These are phyloP conservation scores for Steromphala cineraria DNA, from an alignment of 2,888 invertebrate species.

Conservation along the genomic window DNA sequence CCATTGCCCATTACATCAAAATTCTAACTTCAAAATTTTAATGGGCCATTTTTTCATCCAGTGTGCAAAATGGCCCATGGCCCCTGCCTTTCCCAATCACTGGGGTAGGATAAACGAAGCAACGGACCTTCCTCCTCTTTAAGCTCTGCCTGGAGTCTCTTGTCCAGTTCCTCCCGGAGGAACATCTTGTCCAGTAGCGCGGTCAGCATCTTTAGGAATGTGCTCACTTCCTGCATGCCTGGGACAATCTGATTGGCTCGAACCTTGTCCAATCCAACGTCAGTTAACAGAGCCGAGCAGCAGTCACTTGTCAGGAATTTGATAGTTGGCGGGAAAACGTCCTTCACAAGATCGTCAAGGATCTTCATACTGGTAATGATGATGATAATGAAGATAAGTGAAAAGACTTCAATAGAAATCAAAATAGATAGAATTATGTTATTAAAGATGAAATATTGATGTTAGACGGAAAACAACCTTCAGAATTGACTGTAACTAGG, in stretches of 20 bases:
- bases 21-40: too few species aligned
- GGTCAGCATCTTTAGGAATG: conserved; percentile 68
- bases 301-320: conserved; percentile 66
- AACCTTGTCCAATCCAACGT: conserved; percentile 46
- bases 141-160: conserved; percentile 43
- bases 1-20: too few species aligned
- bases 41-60: too few species aligned
- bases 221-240: conserved; percentile 66
- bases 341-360: conserved; percentile 64
- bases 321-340: conserved; percentile 67
- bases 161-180: conserved; percentile 68
- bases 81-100: too few species aligned
- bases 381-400: neutral
- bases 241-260: conserved; percentile 50
- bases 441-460: neutral
- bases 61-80: too few species aligned
- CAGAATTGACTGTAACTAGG: too few species aligned
- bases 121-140: conserved; percentile 54
- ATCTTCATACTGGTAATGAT: conserved; percentile 62
- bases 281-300: conserved; percentile 57
- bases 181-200: conserved; percentile 66
- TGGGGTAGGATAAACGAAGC: too few species aligned
- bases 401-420: neutral
- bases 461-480: neutral
- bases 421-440: too few species aligned